Percentiles rank a stretch among this genome's conserved stretches.
phyloP scores from a whole-genome alignment of 2,113 vertebrate species.

The Piliocolobus tephrosceles region DNA sequence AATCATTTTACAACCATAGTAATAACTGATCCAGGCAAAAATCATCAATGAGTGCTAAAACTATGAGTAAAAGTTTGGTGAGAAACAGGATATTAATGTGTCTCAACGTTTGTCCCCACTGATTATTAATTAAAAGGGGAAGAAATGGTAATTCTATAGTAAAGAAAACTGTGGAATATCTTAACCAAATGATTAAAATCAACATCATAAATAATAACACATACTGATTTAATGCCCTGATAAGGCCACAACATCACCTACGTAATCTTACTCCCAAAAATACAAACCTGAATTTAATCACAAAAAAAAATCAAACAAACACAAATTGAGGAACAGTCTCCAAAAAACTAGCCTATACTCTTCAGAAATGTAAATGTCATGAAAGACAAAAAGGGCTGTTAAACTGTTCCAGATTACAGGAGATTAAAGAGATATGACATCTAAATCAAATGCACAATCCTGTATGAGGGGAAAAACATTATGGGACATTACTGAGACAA shows the following conservation, averaged over 20 bases:
- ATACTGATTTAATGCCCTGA: background rate
- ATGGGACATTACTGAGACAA: background rate
- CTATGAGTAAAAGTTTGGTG: background rate
- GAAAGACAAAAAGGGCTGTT: background rate
- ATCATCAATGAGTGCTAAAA: background rate
- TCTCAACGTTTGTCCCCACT: background rate
- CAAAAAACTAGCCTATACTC: background rate
- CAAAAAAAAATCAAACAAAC: background rate
- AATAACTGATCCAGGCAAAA: conserved; percentile 22
- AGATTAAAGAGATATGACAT: background rate
- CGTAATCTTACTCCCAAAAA: background rate
- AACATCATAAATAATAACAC: background rate
- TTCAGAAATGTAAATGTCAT: background rate
- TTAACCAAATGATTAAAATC: background rate
- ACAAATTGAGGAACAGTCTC: background rate
- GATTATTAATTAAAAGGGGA: background rate
- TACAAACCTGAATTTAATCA: background rate
- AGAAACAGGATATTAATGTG: background rate
- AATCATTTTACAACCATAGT: background rate
- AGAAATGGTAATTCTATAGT: background rate
- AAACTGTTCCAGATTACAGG: background rate
- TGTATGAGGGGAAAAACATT: background rate
- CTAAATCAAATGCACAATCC: background rate
- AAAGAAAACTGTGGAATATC: background rate
- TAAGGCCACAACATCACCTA: background rate